phyloP scores from a whole-genome alignment of 2,113 vertebrate genomes.

The Actenoides hombroni region DNA sequence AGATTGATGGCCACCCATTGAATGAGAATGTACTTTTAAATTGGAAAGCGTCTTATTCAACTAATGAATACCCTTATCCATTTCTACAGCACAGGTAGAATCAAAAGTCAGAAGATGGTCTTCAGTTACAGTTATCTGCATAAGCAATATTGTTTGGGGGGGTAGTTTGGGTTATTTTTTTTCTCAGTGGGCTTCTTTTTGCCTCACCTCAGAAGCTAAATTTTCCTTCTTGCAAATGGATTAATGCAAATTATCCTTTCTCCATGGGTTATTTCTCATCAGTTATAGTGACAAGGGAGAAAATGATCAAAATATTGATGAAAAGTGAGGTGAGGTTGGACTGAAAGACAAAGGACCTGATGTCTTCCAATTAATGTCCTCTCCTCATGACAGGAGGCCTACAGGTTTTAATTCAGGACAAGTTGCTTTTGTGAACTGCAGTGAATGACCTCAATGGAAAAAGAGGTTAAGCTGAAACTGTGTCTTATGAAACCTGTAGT shows the following conservation, averaged over 20 bases:
- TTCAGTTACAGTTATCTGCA: neutral
- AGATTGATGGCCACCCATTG: constrained; percentile 12
- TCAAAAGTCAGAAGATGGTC: neutral
- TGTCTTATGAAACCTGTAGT: neutral
- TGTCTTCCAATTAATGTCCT: neutral
- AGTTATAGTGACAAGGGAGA: neutral
- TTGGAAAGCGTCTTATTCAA: neutral
- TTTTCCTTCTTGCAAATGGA: neutral
- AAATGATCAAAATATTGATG: neutral
- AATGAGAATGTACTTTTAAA: constrained; percentile 21
- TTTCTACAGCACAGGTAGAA: neutral
- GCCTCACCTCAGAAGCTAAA: neutral
- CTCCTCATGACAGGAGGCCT: neutral
- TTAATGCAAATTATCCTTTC: neutral
- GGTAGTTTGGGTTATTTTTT: neutral
- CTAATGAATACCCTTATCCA: neutral
- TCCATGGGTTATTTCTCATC: neutral
- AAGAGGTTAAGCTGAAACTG: neutral
- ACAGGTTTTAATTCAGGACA: neutral
- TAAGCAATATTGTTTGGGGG: neutral
- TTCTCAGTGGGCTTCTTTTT: neutral
- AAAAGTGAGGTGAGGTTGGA: neutral
- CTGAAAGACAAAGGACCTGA: neutral
- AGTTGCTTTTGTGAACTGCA: neutral
- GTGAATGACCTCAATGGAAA: neutral